Conservation (phyloP, 1,140 invertebrate species). For the Zophobas morio region DNA sequence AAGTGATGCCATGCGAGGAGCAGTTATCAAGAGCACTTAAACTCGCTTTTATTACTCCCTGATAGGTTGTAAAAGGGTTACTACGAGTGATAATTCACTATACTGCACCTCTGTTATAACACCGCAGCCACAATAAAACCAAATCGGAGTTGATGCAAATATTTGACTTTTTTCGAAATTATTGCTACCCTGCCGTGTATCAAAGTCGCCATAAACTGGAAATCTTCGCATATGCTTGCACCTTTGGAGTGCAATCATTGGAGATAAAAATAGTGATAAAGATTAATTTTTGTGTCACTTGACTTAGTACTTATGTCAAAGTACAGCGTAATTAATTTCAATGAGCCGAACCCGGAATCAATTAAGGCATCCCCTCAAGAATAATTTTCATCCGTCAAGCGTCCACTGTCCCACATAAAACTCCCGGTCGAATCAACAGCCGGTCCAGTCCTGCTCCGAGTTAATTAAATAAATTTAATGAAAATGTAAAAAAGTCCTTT, state of each 20-base stretch:
- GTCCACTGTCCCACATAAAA: not conserved
- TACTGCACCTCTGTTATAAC: conserved; percentile 53
- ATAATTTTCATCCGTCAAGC: conserved; percentile 1
- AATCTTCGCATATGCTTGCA: too few relatives aligned
- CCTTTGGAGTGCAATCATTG: too few relatives aligned
- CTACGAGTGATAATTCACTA: conserved; percentile 60
- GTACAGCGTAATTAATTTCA: not conserved
- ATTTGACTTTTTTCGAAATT: not conserved
- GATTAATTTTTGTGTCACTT: too few relatives aligned
- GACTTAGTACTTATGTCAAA: too few relatives aligned
- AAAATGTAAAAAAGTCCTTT: conserved; percentile 37
- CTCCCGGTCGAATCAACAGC: not conserved
- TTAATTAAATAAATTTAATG: conserved; percentile 23
- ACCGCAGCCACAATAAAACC: conserved; percentile 27
- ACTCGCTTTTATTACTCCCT: conserved; percentile 65
- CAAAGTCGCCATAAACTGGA: too few relatives aligned
- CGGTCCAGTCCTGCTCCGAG: not conserved
- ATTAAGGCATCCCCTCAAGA: conserved; percentile 6
- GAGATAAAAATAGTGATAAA: too few relatives aligned
- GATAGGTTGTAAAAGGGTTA: conserved; percentile 66
- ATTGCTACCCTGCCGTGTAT: too few relatives aligned
- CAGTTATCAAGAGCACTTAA: conserved; percentile 64
- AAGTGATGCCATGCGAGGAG: conserved; percentile 56
- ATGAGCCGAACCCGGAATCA: conserved; percentile 7
- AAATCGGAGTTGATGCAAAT: conserved; percentile 29